Evolutionary conservation across 2,113 vertebrate species (phyloP).

Genomic region (Anas platyrhynchos): DNA sequence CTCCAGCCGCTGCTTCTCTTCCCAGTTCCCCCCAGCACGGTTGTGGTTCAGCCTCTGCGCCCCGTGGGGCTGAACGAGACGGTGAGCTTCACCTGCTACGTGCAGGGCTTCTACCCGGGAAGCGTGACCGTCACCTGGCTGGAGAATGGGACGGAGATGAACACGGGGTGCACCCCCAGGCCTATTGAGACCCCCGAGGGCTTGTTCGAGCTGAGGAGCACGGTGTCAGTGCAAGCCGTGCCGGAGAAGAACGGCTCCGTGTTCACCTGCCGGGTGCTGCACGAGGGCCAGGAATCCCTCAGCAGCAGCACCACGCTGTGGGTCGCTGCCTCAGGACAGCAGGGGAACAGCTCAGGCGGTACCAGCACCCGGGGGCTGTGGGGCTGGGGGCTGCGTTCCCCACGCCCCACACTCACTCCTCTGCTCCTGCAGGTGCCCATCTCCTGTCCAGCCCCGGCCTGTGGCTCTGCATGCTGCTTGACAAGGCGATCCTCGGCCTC

Average conservation of each 20-base stretch:
- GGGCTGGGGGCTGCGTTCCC: not conserved
- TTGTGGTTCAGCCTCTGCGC: rapidly evolving
- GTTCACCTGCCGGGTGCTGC: conserved; percentile 66
- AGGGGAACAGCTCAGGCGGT: no score
- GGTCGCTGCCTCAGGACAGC: rapidly evolving
- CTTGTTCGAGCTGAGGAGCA: not conserved
- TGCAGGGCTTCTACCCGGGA: conserved; percentile 9
- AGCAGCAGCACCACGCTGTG: rapidly evolving
- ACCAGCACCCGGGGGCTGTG: no score
- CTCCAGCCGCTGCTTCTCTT: conserved; percentile 4
- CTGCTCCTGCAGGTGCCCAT: rapidly evolving
- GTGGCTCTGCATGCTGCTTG: not conserved
- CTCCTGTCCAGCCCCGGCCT: not conserved
- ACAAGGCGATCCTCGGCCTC: not conserved
- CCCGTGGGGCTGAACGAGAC: not conserved
- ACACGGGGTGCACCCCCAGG: rapidly evolving
- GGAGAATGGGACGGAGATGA: not conserved
- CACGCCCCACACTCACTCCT: not conserved
- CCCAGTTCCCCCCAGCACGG: conserved; percentile 32
- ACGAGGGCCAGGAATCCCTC: not conserved
- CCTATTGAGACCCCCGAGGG: rapidly evolving
- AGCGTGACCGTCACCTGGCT: not conserved
- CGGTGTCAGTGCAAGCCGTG: not conserved
- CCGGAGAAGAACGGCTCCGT: conserved; percentile 5
- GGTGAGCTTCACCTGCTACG: not conserved